Evolutionary conservation across 2,113 vertebrate genomes (phyloP).

Genomic region (Rhinolophus sinicus): DNA sequence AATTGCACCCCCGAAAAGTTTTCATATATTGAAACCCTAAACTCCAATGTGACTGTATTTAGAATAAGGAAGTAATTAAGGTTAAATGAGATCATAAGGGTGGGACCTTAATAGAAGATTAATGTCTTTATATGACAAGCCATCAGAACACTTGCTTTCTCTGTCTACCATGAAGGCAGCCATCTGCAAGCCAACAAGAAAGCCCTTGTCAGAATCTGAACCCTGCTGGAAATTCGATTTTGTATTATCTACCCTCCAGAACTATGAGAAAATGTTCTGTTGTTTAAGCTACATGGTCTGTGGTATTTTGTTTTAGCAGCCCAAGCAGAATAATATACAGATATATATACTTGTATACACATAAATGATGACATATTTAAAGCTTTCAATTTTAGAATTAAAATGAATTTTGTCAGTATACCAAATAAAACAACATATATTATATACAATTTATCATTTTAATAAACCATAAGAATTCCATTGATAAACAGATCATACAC

Average conservation of each 20-base stretch:
- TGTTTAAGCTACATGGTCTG: neutral
- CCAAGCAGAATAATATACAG: neutral
- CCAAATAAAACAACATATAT: neutral
- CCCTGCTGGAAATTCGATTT: neutral
- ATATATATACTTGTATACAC: neutral
- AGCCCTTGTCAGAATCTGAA: neutral
- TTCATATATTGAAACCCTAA: neutral
- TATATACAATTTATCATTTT: neutral
- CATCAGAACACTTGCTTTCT: neutral
- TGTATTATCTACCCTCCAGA: neutral
- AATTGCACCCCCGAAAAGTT: neutral
- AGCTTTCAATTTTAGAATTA: neutral
- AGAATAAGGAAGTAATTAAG: neutral
- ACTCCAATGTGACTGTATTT: neutral
- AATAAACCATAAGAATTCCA: neutral
- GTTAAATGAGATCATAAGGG: neutral
- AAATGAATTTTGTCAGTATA: neutral
- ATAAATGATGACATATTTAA: neutral
- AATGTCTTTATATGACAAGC: neutral
- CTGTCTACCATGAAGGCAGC: neutral
- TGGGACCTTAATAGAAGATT: neutral
- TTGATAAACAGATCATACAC: neutral
- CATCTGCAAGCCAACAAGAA: neutral
- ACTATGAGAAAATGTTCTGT: neutral
- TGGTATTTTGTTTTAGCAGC: neutral